A percentile compares a stretch with the other conserved stretches of the same genome.
These are phyloP conservation scores for Gandaritis pyraliata DNA, from an alignment of 2,888 invertebrate species.

Conservation along the genomic window DNA sequence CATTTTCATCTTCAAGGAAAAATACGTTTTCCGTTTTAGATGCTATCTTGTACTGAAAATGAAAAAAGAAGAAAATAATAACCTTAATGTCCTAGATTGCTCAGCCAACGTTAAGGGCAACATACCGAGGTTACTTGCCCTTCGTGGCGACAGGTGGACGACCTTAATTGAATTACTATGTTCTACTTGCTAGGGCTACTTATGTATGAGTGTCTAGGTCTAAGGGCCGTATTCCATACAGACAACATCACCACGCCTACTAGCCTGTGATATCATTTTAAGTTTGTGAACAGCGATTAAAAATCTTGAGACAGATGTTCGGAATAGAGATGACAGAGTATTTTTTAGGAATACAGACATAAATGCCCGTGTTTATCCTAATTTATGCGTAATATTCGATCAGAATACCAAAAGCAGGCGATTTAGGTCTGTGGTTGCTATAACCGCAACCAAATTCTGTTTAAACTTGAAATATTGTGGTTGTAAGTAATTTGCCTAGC, in stretches of 20 bases:
- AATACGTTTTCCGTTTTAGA: too few relatives aligned
- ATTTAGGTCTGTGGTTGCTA: constrained; percentile 5
- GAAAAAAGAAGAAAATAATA: too few relatives aligned
- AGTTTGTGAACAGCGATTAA: too few relatives aligned
- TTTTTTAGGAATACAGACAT: too few relatives aligned
- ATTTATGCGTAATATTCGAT: background rate
- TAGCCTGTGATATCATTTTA: too few relatives aligned
- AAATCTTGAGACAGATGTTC: too few relatives aligned
- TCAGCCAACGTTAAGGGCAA: background rate
- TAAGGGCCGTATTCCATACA: background rate
- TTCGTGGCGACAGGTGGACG: background rate
- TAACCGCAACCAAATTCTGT: constrained; percentile 6
- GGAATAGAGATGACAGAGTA: too few relatives aligned
- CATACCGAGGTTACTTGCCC: background rate
- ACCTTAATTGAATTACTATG: constrained; percentile 1
- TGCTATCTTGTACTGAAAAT: too few relatives aligned
- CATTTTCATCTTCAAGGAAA: too few relatives aligned
- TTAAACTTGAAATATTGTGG: background rate
- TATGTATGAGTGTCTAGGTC: background rate
- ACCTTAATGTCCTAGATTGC: background rate
- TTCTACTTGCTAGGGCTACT: background rate
- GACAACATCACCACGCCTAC: too few relatives aligned
- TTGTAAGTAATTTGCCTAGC: background rate
- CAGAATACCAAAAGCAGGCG: background rate
- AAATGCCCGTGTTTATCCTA: background rate